These are phyloP conservation scores for Ammospiza maritima DNA, from an alignment of 2,797 vertebrate genomes.

Conservation along the genomic window DNA sequence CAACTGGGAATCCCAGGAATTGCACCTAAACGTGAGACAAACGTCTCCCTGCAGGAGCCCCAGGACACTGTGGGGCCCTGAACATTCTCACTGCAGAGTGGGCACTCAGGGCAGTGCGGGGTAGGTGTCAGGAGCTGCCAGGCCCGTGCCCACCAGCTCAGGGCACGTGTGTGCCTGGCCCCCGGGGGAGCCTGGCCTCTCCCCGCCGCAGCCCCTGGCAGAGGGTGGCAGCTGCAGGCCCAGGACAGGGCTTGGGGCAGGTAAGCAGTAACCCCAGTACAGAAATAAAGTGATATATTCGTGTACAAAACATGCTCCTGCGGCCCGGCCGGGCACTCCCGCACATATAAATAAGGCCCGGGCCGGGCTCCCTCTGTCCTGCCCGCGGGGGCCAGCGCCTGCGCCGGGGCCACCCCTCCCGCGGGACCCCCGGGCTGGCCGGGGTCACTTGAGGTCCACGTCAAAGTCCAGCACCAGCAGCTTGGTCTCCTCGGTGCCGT, in stretches of 20 bases:
- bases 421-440: neutral
- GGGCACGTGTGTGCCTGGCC: rapidly evolving
- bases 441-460: constrained; percentile 65
- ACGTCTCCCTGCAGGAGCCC: rapidly evolving
- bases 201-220: rapidly evolving
- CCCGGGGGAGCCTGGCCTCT: no score
- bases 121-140: no score
- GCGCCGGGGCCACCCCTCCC: constrained; percentile 49
- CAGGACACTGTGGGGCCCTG: rapidly evolving
- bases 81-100: neutral
- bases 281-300: constrained; percentile 70
- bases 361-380: neutral
- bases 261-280: neutral
- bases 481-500: constrained; percentile 72
- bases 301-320: constrained; percentile 64
- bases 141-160: no score
- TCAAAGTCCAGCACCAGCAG: constrained; percentile 74
- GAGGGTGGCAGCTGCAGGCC: rapidly evolving
- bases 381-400: constrained; percentile 6
- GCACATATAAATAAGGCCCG: constrained; percentile 51
- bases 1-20: neutral
- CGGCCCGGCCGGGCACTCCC: neutral
- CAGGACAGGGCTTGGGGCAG: neutral
- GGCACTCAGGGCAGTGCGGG: neutral
- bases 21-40: neutral